A percentile compares a stretch with the other conserved stretches of the same genome.
Evolutionary conservation across 2,888 invertebrate genomes (phyloP).

Genomic region (Eremobia ochroleuca): DNA sequence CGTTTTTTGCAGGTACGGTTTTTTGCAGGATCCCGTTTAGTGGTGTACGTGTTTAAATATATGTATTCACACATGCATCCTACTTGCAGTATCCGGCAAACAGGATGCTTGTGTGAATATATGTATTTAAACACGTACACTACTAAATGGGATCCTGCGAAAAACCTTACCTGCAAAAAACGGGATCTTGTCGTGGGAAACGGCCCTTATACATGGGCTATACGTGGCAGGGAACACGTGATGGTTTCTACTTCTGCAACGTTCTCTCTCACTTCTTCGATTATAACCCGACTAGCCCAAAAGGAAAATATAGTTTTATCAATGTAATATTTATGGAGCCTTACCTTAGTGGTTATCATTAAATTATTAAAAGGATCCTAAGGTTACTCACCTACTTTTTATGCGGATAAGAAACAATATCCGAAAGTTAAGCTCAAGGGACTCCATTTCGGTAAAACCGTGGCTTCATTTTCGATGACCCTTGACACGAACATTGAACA

Average conservation of each 20-base stretch:
- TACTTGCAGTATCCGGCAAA: too few species aligned
- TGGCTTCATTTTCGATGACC: constrained; percentile 34
- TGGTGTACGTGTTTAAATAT: too few species aligned
- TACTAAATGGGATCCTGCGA: too few species aligned
- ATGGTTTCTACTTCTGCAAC: background rate
- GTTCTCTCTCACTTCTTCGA: background rate
- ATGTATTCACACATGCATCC: too few species aligned
- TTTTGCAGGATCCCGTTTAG: too few species aligned
- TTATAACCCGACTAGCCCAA: background rate
- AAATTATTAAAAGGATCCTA: constrained; percentile 9
- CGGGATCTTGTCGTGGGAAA: too few species aligned
- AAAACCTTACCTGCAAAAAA: too few species aligned
- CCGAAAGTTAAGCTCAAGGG: constrained; percentile 22
- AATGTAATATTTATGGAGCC: constrained; percentile 10
- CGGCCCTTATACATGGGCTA: background rate
- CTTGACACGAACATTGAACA: constrained; percentile 36
- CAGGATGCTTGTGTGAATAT: too few species aligned
- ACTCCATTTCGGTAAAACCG: constrained; percentile 23
- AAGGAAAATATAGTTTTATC: constrained; percentile 4
- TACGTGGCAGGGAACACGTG: background rate
- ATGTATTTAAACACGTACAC: too few species aligned
- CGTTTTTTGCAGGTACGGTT: too few species aligned
- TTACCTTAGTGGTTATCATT: constrained; percentile 6
- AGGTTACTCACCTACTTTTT: background rate
- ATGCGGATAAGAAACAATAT: constrained; percentile 18